Evolutionary conservation across 2,113 vertebrate genomes (phyloP), one percentile per base, ranked within the genome.

Genomic region (Zosterops hypoxanthus): DNA sequence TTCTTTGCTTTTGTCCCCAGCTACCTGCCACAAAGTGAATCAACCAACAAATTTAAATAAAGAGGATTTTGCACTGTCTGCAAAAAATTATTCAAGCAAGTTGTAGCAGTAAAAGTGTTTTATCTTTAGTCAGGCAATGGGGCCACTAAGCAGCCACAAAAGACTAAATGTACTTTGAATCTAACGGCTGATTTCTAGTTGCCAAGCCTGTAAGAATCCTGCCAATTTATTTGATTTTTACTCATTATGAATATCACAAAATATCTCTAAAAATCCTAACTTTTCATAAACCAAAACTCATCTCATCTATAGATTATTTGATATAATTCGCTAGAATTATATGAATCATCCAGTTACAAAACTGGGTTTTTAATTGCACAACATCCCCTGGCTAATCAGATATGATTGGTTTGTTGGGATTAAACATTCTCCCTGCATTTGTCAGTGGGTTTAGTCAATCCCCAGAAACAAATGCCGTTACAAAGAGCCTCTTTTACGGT

Each of bases 31-130:
- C 66, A 59, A 78, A 94, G 53, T 49, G 80, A 88, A 59, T 85
- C 68, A 95, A 81, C 39, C 57, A 92, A 81, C 65, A 92, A 82
- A 90, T 97, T 91, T 88, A 94, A 97, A 95, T 90, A 66, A 82
- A 46, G 34, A 92, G 75, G 69, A 77, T 78, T 88, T 94, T 97
- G 76, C 63, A 85, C 50, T 60, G 66, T 68, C 29, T 84, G 88
- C 88, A 94, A 93, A 91, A 97, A 95, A 86, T 78, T 91, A 92
- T 91, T 95, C 88, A 92, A 70, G 90, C 66, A 95, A 86, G 65
- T 59, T 92, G 90, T 56, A 39, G 53, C 79, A 94, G 73, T 94
- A 95, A 95, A 95, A 96, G 95, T 86, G 25, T 14, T 96, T 83
- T 76, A 84, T 95, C 50, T 91, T 96, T 95, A 96, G 83, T 84